Conservation (phyloP, 2,113 vertebrate species). For the Myrmecophaga tridactyla region DNA sequence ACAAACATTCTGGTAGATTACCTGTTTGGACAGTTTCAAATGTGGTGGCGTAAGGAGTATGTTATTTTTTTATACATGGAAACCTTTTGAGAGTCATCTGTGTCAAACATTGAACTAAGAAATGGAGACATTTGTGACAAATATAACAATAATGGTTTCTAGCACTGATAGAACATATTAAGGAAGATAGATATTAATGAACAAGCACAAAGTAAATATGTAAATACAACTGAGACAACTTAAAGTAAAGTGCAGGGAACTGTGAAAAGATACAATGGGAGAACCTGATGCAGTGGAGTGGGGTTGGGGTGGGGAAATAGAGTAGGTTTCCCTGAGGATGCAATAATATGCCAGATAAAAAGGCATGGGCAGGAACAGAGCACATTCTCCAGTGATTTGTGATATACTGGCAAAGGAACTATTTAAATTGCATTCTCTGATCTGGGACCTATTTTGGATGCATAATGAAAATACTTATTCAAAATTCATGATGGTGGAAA, state of each 20-base stretch:
- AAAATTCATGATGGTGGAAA: background rate
- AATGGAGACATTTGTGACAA: background rate
- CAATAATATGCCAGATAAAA: background rate
- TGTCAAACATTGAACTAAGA: background rate
- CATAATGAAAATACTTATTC: background rate
- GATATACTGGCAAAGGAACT: background rate
- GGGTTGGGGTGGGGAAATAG: fast-evolving
- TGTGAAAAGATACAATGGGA: background rate
- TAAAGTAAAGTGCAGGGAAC: background rate
- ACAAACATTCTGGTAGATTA: background rate
- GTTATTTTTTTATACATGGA: background rate
- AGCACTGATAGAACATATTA: background rate
- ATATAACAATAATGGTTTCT: background rate
- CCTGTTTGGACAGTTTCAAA: background rate
- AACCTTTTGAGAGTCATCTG: background rate
- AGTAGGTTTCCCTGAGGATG: background rate
- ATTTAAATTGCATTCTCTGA: background rate
- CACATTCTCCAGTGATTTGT: background rate
- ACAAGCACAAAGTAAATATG: background rate
- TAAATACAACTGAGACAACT: background rate
- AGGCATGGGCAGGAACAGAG: background rate
- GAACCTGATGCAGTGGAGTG: background rate
- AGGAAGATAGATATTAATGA: background rate
- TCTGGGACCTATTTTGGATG: background rate
- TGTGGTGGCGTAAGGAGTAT: background rate